phyloP scores from a whole-genome alignment of 1,140 invertebrate species.

The Drosophila sp. region DNA sequence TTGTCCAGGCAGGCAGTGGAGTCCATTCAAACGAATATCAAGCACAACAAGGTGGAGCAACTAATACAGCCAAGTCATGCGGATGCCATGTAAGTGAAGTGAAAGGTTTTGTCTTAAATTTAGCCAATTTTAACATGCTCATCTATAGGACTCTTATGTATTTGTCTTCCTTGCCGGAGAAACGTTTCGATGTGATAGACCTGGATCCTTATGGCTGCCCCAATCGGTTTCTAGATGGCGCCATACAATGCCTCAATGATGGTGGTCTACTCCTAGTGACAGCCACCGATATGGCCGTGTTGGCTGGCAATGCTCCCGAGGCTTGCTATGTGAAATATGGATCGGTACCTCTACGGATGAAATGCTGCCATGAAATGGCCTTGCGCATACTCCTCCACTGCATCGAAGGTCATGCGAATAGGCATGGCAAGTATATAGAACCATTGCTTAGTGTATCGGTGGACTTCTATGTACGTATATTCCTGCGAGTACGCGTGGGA shows the following conservation, averaged over 20 bases:
- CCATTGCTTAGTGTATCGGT: constrained; percentile 96
- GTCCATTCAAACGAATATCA: constrained; percentile 92
- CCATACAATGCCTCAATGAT: constrained; percentile 91
- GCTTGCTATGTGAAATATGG: constrained; percentile 97
- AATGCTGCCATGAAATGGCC: constrained; percentile 98
- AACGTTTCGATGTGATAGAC: constrained; percentile 95
- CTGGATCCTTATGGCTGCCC: constrained; percentile 99
- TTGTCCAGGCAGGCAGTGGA: constrained; percentile 93
- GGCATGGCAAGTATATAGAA: constrained; percentile 96
- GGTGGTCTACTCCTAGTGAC: constrained; percentile 96
- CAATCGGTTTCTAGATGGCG: constrained; percentile 95
- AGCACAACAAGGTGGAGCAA: constrained; percentile 90
- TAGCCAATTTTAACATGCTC: neutral
- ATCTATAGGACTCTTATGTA: constrained; percentile 91
- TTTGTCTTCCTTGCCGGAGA: constrained; percentile 86
- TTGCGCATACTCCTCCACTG: constrained; percentile 95
- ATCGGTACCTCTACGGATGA: constrained; percentile 92
- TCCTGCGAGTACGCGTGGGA: constrained; percentile 93
- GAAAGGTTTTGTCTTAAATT: neutral
- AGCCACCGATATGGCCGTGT: constrained; percentile 98
- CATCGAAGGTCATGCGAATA: constrained; percentile 95
- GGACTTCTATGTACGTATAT: constrained; percentile 98
- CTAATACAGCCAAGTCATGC: constrained; percentile 89
- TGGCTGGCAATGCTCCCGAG: constrained; percentile 97
- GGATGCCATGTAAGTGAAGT: constrained; percentile 90